These are phyloP conservation scores for Apis florea DNA, from an alignment of 1,140 invertebrate species.

Conservation along the genomic window DNA sequence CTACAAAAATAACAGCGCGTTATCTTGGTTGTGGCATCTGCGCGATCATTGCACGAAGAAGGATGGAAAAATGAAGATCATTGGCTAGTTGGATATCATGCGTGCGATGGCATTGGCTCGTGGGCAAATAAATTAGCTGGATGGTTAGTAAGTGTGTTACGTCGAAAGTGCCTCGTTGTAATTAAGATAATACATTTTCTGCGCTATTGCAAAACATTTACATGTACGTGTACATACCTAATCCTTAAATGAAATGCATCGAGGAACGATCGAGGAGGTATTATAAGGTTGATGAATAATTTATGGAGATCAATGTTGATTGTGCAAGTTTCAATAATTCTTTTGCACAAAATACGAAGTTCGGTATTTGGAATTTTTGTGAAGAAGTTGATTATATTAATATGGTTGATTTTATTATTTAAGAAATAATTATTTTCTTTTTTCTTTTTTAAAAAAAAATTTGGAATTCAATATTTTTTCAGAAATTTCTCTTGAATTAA, in stretches of 20 bases:
- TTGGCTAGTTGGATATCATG: slow-evolving; percentile 13
- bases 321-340: background rate
- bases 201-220: background rate
- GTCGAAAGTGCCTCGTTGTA: slow-evolving; percentile 28
- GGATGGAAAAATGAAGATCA: background rate
- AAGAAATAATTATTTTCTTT: no score
- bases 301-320: background rate
- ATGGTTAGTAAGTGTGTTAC: background rate
- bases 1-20: slow-evolving; percentile 47
- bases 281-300: background rate
- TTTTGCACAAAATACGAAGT: no score
- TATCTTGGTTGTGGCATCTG: slow-evolving; percentile 39
- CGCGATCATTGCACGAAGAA: slow-evolving; percentile 24
- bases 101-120: slow-evolving; percentile 46
- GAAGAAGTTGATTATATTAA: no score
- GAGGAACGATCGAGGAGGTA: background rate
- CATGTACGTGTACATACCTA: background rate
- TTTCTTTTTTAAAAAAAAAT: no score
- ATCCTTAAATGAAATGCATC: background rate
- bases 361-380: no score
- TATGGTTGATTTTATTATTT: no score
- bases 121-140: slow-evolving; percentile 57
- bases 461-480: no score
- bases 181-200: slow-evolving; percentile 56
- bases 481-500: no score